Percentiles rank a stretch among this genome's conserved stretches.
Evolutionary conservation across 1,140 invertebrate genomes (phyloP).

Genomic region (Argopecten irradians): DNA sequence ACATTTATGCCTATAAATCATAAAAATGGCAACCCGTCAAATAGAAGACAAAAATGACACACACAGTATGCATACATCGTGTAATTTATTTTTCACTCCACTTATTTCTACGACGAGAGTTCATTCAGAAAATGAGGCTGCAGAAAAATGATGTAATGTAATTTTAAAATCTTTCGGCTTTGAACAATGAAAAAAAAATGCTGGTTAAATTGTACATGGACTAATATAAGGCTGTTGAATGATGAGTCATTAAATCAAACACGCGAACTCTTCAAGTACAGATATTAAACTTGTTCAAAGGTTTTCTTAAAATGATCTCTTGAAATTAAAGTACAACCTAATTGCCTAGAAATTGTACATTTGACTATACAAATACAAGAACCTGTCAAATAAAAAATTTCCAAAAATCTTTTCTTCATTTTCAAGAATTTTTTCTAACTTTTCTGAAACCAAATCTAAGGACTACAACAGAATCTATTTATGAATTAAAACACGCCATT

Average conservation of each 20-base stretch:
- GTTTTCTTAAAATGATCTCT: background rate
- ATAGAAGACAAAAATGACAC: background rate
- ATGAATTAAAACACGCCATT: slow-evolving; percentile 3
- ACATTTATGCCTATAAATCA: background rate
- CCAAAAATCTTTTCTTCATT: background rate
- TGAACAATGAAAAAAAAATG: background rate
- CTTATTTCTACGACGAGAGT: background rate
- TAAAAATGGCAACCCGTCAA: background rate
- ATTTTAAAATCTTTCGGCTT: background rate
- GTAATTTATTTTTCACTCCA: background rate
- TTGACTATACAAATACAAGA: background rate
- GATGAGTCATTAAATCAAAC: too few relatives aligned
- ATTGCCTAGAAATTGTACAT: background rate
- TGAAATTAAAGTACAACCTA: background rate
- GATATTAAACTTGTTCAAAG: background rate
- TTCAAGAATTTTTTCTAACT: background rate
- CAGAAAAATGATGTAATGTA: background rate
- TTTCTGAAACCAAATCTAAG: background rate
- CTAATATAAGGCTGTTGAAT: too few relatives aligned
- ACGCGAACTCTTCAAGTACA: too few relatives aligned
- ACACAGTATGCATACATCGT: background rate
- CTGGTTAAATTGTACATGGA: too few relatives aligned
- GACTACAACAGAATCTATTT: background rate
- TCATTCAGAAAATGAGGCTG: background rate
- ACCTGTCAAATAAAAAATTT: background rate